A percentile compares a stretch with the other conserved stretches of the same genome.
Evolutionary conservation across 2,888 invertebrate genomes (phyloP).

Genomic region (Gastrophysa polygoni): DNA sequence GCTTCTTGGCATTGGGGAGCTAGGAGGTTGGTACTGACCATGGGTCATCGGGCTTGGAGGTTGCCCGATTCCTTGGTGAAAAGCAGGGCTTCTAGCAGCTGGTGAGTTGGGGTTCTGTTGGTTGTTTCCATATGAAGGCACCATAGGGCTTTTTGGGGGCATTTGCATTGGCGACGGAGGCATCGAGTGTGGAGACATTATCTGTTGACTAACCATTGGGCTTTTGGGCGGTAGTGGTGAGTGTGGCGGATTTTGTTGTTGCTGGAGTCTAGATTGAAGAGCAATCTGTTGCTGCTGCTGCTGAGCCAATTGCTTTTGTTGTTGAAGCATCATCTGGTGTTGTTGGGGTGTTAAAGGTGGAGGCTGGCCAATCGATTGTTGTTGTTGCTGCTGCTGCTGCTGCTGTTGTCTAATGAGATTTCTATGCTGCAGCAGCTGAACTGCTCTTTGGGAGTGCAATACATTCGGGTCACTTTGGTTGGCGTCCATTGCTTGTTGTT

Average conservation of each 20-base stretch:
- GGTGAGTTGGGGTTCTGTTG: constrained; percentile 66
- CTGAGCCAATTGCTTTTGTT: constrained; percentile 46
- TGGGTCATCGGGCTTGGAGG: constrained; percentile 62
- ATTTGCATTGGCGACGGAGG: constrained; percentile 57
- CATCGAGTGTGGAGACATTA: constrained; percentile 58
- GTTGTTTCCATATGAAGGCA: constrained; percentile 42
- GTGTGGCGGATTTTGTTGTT: constrained; percentile 56
- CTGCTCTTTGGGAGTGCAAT: constrained; percentile 54
- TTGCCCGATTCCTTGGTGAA: constrained; percentile 56
- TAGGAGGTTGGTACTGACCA: constrained; percentile 60
- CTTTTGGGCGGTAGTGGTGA: constrained; percentile 64
- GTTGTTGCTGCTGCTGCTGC: constrained; percentile 52
- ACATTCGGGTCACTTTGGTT: constrained; percentile 59
- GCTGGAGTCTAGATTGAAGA: constrained; percentile 55
- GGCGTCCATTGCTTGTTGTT: constrained; percentile 47
- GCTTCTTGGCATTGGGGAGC: constrained; percentile 57
- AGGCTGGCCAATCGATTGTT: constrained; percentile 44
- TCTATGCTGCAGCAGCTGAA: constrained; percentile 53
- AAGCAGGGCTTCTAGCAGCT: constrained; percentile 64
- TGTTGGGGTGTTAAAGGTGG: constrained; percentile 53
- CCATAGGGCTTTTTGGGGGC: constrained; percentile 56
- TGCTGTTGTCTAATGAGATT: constrained; percentile 46
- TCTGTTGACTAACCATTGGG: constrained; percentile 57
- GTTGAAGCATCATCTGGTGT: constrained; percentile 54
- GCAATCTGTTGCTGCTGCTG: constrained; percentile 50